A percentile compares a stretch with the other conserved stretches of the same genome.
phyloP scores from a whole-genome alignment of 1,140 invertebrate genomes.

The Thaumetopoea pityocampa region DNA sequence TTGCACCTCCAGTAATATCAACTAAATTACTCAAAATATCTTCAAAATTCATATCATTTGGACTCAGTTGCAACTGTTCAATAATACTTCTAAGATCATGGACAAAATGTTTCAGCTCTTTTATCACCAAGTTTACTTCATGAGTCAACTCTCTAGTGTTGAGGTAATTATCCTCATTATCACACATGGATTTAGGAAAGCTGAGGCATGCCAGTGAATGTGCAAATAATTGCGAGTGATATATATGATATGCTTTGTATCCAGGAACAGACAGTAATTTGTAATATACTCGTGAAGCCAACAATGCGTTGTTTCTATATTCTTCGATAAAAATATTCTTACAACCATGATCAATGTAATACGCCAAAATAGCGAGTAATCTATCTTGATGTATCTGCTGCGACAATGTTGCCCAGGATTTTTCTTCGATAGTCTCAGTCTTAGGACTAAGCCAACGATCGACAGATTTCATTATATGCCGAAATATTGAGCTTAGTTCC shows the following conservation, averaged over 20 bases:
- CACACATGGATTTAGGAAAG: conserved; percentile 52
- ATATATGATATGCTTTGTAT: conserved; percentile 60
- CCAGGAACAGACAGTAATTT: conserved; percentile 57
- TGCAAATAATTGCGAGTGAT: conserved; percentile 67
- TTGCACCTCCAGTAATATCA: conserved; percentile 50
- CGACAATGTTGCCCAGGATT: conserved; percentile 49
- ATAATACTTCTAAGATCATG: conserved; percentile 41
- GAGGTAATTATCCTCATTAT: conserved; percentile 49
- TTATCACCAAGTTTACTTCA: conserved; percentile 52
- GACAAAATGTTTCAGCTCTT: conserved; percentile 41
- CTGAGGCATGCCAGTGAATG: conserved; percentile 50
- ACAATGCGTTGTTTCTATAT: conserved; percentile 44
- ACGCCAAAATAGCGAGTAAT: conserved; percentile 48
- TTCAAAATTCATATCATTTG: conserved; percentile 64
- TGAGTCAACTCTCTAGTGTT: conserved; percentile 39
- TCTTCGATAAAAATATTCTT: conserved; percentile 50
- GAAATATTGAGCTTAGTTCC: conserved; percentile 32
- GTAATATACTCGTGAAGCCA: conserved; percentile 55
- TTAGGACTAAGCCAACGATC: conserved; percentile 33
- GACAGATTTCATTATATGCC: conserved; percentile 31
- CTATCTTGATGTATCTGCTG: conserved; percentile 43
- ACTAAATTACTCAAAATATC: conserved; percentile 59
- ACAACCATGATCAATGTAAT: conserved; percentile 50
- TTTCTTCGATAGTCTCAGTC: conserved; percentile 30
- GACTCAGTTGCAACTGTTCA: conserved; percentile 38